These are phyloP conservation scores for Brachyistius frenatus DNA, from an alignment of 2,113 vertebrate genomes.

Conservation along the genomic window DNA sequence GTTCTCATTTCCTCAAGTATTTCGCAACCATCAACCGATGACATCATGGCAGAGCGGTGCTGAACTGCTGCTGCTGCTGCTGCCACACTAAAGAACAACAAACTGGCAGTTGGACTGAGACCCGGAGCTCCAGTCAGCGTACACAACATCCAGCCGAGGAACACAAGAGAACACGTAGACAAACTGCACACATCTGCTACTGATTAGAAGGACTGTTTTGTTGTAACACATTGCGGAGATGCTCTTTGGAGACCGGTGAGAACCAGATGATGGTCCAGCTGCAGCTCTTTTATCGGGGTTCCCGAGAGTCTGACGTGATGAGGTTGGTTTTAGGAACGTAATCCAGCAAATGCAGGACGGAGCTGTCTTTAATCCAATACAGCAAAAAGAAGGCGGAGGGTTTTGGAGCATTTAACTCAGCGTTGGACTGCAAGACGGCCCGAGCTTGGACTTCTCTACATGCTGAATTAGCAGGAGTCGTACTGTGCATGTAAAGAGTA, in stretches of 20 bases:
- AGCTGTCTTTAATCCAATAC: neutral
- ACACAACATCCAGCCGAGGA: conserved; percentile 36
- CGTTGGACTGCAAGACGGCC: neutral
- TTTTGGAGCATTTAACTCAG: neutral
- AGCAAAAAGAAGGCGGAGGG: neutral
- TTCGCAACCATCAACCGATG: conserved; percentile 66
- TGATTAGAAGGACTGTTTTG: conserved; percentile 59
- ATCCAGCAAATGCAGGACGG: conserved; percentile 4
- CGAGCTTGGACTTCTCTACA: neutral
- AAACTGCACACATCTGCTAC: conserved; percentile 63
- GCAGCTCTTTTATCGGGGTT: conserved; percentile 10
- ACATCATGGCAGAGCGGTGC: conserved; percentile 54
- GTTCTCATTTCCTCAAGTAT: conserved; percentile 66
- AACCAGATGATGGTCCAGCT: conserved; percentile 36
- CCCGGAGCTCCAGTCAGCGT: conserved; percentile 10
- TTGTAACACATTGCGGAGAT: conserved; percentile 37
- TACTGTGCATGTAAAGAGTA: too few relatives aligned
- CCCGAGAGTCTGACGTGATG: conserved; percentile 1
- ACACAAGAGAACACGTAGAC: conserved; percentile 30
- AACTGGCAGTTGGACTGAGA: conserved; percentile 22
- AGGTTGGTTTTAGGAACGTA: conserved; percentile 31
- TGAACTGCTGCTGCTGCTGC: conserved; percentile 9
- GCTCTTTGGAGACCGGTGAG: conserved; percentile 31
- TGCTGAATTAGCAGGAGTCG: too few relatives aligned
- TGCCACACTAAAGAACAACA: conserved; percentile 44